Conservation (phyloP, 2,113 vertebrate species). For the Lagenorhynchus albirostris region DNA sequence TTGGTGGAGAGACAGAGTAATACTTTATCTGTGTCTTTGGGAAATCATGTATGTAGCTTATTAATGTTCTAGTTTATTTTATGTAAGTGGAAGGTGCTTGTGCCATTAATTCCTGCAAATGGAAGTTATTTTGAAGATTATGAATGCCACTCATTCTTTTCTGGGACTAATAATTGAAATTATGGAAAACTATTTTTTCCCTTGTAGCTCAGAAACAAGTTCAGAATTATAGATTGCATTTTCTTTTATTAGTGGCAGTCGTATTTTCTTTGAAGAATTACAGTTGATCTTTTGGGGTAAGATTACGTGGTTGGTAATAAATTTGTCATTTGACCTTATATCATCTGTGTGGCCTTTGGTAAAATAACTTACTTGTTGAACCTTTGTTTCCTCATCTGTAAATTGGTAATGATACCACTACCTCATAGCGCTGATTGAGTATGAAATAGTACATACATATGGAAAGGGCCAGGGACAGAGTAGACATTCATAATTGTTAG, state of each 20-base stretch:
- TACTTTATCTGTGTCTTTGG: background rate
- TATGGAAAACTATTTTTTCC: background rate
- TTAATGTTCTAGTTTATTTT: conserved; percentile 35
- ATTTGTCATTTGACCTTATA: background rate
- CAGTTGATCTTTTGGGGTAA: background rate
- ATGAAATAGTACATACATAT: background rate
- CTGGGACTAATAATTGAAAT: conserved; percentile 6
- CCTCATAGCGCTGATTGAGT: background rate
- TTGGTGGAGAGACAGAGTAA: background rate
- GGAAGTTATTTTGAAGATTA: conserved; percentile 15
- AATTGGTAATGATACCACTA: background rate
- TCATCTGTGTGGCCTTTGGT: background rate
- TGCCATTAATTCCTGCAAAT: background rate
- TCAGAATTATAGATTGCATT: background rate
- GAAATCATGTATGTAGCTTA: conserved; percentile 1
- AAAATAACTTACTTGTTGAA: background rate
- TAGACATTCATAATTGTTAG: background rate
- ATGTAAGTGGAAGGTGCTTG: conserved; percentile 20
- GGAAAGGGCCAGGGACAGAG: background rate
- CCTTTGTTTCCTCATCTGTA: background rate
- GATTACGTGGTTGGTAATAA: background rate
- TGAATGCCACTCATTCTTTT: conserved; percentile 23
- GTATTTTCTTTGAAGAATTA: conserved; percentile 28
- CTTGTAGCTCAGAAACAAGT: conserved; percentile 2
- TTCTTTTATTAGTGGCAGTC: background rate